These are phyloP conservation scores for Nemoura dubitans DNA, from an alignment of 2,888 invertebrate species.

Conservation along the genomic window DNA sequence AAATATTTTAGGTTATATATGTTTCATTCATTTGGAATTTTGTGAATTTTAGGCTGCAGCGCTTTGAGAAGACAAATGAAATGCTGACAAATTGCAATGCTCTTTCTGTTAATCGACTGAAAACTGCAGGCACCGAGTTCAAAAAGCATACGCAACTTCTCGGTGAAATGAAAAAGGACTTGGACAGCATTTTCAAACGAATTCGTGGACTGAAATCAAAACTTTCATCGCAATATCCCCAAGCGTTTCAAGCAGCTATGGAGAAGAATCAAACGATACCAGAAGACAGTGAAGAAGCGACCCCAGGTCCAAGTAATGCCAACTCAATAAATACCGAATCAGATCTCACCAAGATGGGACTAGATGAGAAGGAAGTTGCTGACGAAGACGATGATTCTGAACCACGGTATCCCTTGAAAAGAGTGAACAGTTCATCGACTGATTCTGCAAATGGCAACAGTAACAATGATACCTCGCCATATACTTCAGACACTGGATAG, in stretches of 20 bases:
- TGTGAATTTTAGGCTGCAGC: constrained; percentile 75
- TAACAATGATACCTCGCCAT: constrained; percentile 72
- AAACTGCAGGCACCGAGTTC: constrained; percentile 87
- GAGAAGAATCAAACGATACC: constrained; percentile 23
- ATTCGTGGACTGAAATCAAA: constrained; percentile 86
- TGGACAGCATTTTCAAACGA: constrained; percentile 93
- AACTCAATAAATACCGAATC: constrained; percentile 47
- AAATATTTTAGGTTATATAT: neutral
- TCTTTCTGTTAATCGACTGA: constrained; percentile 86
- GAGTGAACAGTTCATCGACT: constrained; percentile 64
- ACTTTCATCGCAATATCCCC: constrained; percentile 63
- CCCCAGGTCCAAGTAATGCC: constrained; percentile 57
- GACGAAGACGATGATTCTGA: constrained; percentile 49
- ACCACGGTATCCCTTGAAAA: constrained; percentile 49
- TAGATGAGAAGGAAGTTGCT: constrained; percentile 56
- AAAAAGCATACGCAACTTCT: constrained; percentile 88
- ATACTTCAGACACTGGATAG: constrained; percentile 68
- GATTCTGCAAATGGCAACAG: constrained; percentile 65
- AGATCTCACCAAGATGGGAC: constrained; percentile 39
- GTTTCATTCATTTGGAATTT: no score
- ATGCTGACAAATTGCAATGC: constrained; percentile 98
- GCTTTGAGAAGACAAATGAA: constrained; percentile 99
- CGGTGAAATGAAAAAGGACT: constrained; percentile 91
- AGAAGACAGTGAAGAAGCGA: constrained; percentile 60
- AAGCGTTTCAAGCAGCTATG: constrained; percentile 62